phyloP scores from a whole-genome alignment of 2,113 vertebrate genomes.

The Lutjanus erythropterus region DNA sequence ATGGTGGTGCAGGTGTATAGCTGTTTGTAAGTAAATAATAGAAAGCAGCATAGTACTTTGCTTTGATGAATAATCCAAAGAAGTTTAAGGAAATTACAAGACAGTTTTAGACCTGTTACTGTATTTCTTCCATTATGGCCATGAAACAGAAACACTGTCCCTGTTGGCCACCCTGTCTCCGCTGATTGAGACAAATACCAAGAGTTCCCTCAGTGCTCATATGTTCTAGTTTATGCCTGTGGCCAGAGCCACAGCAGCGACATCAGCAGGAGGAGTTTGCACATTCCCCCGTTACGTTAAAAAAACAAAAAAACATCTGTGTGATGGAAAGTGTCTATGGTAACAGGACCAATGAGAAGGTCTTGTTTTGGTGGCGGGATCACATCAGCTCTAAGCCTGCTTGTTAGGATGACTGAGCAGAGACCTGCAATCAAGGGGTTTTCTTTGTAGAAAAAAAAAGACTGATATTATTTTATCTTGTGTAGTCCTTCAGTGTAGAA shows the following conservation, averaged over 20 bases:
- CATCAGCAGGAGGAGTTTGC: conserved; percentile 46
- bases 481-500: not conserved
- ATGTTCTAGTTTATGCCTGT: conserved; percentile 41
- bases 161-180: not conserved
- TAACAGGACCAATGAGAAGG: conserved; percentile 74
- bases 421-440: conserved; percentile 15
- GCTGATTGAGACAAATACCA: conserved; percentile 59
- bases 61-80: not conserved
- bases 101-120: not conserved
- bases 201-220: conserved; percentile 46
- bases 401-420: conserved; percentile 16
- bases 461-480: not conserved
- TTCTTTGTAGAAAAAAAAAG: not conserved
- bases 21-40: not conserved
- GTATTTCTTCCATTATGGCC: not conserved
- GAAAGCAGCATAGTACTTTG: not conserved
- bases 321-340: conserved; percentile 84
- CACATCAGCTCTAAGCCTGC: conserved; percentile 36
- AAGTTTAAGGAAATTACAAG: not conserved
- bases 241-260: conserved; percentile 48
- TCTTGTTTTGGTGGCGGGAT: conserved; percentile 51
- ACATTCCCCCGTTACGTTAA: conserved; percentile 67
- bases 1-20: not conserved
- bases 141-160: not conserved
- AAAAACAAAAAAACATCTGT: too few species aligned